phyloP scores from a whole-genome alignment of 1,140 invertebrate genomes.

The Harpegnathos saltator region DNA sequence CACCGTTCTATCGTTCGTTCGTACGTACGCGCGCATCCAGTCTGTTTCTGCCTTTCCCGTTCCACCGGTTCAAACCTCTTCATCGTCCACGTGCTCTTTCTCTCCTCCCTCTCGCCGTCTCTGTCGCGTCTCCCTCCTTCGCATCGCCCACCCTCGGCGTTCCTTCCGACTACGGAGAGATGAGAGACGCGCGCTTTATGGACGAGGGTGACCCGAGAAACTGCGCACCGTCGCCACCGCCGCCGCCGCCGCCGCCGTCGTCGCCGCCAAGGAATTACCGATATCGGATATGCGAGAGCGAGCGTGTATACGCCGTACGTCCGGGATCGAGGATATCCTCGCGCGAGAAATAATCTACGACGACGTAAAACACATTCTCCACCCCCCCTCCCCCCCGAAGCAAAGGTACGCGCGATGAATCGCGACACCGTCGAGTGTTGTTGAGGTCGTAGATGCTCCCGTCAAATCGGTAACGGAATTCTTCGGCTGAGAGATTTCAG shows the following conservation, averaged over 20 bases:
- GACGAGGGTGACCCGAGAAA: slow-evolving; percentile 71
- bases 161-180: slow-evolving; percentile 47
- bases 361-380: slow-evolving; percentile 1
- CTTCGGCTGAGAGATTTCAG: background rate
- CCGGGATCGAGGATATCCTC: slow-evolving; percentile 20
- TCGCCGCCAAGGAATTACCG: slow-evolving; percentile 69
- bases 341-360: slow-evolving; percentile 22
- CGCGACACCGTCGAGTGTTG: background rate
- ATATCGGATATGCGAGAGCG: slow-evolving; percentile 54
- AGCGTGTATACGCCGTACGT: slow-evolving; percentile 20
- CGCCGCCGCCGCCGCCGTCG: no score
- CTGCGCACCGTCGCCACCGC: slow-evolving; percentile 28
- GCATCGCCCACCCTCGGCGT: background rate
- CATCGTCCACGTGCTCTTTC: slow-evolving; percentile 27
- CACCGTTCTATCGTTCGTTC: slow-evolving; percentile 64
- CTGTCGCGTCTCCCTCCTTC: background rate
- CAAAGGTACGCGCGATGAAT: no score
- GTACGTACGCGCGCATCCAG: slow-evolving; percentile 45
- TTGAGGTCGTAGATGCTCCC: background rate
- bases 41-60: slow-evolving; percentile 51
- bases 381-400: no score
- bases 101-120: background rate
- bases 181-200: slow-evolving; percentile 68
- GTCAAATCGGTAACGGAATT: background rate
- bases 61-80: slow-evolving; percentile 42